phyloP scores from a whole-genome alignment of 2,888 invertebrate species.

The Tetramorium bicarinatum region DNA sequence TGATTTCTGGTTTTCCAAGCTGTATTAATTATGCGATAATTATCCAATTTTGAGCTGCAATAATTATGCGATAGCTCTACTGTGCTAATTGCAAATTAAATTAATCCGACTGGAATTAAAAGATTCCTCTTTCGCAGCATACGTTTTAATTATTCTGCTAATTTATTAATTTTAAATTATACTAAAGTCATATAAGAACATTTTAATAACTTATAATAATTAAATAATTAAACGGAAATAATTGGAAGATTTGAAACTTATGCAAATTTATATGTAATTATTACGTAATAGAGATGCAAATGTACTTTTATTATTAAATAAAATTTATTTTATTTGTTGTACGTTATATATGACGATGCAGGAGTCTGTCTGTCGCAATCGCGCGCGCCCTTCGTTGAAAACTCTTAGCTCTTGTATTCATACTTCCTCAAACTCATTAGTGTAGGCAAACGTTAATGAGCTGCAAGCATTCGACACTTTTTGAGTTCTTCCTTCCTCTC shows the following conservation, averaged over 20 bases:
- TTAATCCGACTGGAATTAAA: background rate
- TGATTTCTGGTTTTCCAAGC: background rate
- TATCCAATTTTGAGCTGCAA: background rate
- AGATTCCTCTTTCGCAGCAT: background rate
- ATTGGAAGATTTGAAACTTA: background rate
- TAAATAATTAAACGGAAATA: background rate
- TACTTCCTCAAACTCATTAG: constrained; percentile 78
- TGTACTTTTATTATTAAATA: no score
- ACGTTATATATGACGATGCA: no score
- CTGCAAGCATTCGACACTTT: constrained; percentile 75
- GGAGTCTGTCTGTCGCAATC: constrained; percentile 1
- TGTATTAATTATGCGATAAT: no score
- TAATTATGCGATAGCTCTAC: background rate
- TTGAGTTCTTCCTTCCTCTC: constrained; percentile 29
- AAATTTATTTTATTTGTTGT: constrained; percentile 66
- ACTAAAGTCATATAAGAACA: background rate
- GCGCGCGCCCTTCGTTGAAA: constrained; percentile 54
- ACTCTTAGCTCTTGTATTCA: constrained; percentile 58
- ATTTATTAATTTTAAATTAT: background rate
- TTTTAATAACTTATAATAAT: background rate
- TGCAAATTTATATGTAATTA: background rate
- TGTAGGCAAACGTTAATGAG: constrained; percentile 80
- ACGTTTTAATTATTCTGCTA: background rate
- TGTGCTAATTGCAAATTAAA: background rate
- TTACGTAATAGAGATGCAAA: background rate